These are phyloP conservation scores for Dipodomys spectabilis DNA, from an alignment of 2,113 vertebrate genomes.

Conservation along the genomic window DNA sequence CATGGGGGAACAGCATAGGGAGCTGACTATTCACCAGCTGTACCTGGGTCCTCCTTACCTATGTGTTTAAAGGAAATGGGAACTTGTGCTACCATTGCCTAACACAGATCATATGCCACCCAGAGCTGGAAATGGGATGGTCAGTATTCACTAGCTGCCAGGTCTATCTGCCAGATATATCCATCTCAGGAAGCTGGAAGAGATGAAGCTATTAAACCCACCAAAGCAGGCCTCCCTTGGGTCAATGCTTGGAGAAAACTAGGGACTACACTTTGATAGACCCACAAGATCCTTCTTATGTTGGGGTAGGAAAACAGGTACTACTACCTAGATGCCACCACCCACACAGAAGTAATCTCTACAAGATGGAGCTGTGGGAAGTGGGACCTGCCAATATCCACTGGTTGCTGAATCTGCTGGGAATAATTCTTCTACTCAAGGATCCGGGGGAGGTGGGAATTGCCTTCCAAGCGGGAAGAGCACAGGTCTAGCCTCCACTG, in stretches of 20 bases:
- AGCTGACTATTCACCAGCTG: neutral
- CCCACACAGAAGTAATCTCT: neutral
- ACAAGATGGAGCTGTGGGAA: neutral
- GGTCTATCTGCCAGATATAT: neutral
- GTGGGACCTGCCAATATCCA: accelerated
- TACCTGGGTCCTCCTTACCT: neutral
- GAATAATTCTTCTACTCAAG: neutral
- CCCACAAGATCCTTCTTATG: neutral
- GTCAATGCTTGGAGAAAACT: neutral
- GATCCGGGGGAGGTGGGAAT: neutral
- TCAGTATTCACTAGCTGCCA: neutral
- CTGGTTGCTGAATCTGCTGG: neutral
- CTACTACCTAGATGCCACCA: neutral
- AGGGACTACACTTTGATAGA: neutral
- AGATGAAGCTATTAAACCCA: neutral
- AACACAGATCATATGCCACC: neutral
- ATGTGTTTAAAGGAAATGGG: accelerated
- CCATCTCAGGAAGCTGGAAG: neutral
- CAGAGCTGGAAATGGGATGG: neutral
- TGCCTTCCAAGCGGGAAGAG: no score
- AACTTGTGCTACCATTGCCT: neutral
- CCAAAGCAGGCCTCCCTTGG: neutral
- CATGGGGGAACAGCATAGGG: neutral
- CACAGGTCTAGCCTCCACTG: accelerated
- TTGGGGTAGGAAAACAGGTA: neutral